These are phyloP conservation scores for Hybognathus amarus DNA, from an alignment of 2,797 vertebrate genomes.

Conservation along the genomic window DNA sequence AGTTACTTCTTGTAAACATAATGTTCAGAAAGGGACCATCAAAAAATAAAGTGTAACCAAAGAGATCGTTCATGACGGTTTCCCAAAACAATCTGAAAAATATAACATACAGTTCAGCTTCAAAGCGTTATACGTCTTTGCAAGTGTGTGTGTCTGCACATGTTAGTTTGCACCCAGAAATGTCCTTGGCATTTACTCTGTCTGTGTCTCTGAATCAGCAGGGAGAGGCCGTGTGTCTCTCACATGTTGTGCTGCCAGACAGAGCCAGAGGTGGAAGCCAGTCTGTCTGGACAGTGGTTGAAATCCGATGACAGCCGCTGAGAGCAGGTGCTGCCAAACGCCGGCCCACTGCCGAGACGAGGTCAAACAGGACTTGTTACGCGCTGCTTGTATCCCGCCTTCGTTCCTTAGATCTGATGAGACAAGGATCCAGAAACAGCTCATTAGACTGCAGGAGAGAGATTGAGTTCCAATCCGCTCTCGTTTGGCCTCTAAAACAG, in stretches of 20 bases:
- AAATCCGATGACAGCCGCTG: conserved; percentile 53
- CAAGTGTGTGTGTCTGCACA: conserved; percentile 2
- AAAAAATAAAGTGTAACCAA: too few species aligned
- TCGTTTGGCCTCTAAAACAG: conserved; percentile 37
- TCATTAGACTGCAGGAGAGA: conserved; percentile 46
- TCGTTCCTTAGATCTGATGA: conserved; percentile 39
- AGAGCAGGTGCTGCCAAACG: conserved; percentile 57
- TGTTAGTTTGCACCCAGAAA: conserved; percentile 29
- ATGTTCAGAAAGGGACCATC: too few species aligned
- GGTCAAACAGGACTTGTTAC: conserved; percentile 60
- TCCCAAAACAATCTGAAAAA: too few species aligned
- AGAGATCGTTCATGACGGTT: too few species aligned
- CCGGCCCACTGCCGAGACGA: conserved; percentile 41
- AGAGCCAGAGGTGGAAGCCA: conserved; percentile 42
- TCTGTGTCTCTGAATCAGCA: conserved; percentile 25
- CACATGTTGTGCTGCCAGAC: conserved; percentile 33
- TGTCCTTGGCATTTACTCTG: conserved; percentile 31
- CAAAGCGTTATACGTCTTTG: conserved; percentile 3
- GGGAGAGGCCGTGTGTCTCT: conserved; percentile 21
- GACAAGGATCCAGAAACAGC: conserved; percentile 33
- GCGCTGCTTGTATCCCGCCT: conserved; percentile 43
- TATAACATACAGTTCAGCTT: not conserved
- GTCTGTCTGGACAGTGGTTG: conserved; percentile 51
- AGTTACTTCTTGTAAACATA: too few species aligned
- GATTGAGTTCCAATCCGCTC: conserved; percentile 9